Percentiles rank a stretch among this genome's conserved stretches.
phyloP scores from a whole-genome alignment of 1,140 invertebrate genomes.

The Drosophila grimshawi region DNA sequence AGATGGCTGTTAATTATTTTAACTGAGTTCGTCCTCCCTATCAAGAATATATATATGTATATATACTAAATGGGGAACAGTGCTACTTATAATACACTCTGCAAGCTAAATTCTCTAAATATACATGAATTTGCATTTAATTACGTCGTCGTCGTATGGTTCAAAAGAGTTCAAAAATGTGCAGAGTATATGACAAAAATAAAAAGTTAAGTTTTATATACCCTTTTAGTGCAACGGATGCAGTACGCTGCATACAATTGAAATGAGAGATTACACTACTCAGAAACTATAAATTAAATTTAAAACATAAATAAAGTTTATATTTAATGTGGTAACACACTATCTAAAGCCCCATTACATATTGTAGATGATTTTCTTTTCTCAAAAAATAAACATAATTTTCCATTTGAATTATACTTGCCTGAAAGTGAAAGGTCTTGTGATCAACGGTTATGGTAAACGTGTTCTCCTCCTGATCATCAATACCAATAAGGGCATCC shows the following conservation, averaged over 20 bases:
- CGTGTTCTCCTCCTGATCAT: conserved; percentile 99
- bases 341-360: no score
- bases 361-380: no score
- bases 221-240: neutral
- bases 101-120: neutral
- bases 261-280: neutral
- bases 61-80: no score
- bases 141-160: no score
- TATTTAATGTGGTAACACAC: neutral
- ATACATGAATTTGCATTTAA: no score
- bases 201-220: neutral
- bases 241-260: no score
- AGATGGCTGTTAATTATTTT: no score
- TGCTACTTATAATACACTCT: neutral
- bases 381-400: no score
- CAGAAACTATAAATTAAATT: neutral
- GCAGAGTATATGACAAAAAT: neutral
- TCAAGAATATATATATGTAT: no score
- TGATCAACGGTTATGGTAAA: conserved; percentile 99
- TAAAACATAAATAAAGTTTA: neutral
- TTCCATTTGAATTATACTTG: conserved; percentile 44
- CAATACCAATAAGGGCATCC: conserved; percentile 98
- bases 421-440: conserved; percentile 99
- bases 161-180: neutral
- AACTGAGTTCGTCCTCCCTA: no score